Evolutionary conservation across 2,113 vertebrate species (phyloP), one percentile per base, ranked within the genome.

Genomic region (Gymnorhina tibicen): DNA sequence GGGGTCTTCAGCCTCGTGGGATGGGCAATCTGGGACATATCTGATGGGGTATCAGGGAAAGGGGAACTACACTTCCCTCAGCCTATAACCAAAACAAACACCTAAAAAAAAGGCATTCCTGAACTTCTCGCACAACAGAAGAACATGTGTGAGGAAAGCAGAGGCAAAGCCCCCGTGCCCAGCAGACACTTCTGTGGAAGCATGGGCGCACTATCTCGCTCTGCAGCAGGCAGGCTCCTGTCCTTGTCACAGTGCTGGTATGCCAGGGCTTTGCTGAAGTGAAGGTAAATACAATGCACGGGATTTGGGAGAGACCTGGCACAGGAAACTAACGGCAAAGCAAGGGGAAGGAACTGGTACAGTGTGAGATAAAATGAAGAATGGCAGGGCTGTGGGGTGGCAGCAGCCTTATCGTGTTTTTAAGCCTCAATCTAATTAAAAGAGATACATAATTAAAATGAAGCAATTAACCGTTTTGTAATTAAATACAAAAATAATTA

Each of bases 401-500:
- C 81, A 89, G 74, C 73, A 87, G 66, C 55, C 21, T 97, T 96
- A 96, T 95, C 52, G 2, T 58, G 9, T 53, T 95, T 85, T 91
- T 96, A 82, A 82, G 87, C 69, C 75, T 93, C 78, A 77, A 90
- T 93, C 93, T 97, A 94, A 95, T 97, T 97, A 96, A 97, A 97
- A 96, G 85, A 96, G 93, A 97, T 97, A 93, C 87, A 93, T 93
- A 97, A 97, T 97, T 98, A 97, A 96, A 98, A 96, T 89, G 70
- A 97, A 96, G 95, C 87, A 97, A 98, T 98, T 97, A 98, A 96
- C 96, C 10, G 0, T 97, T 97, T 97, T 96, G 94, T 98, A 98
- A 98, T 98, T 98, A 98, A 97, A 98, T 97, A 96, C 86, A 93
- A 96, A 98, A 98, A 98, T 98, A 98, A 98, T 98, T 97, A 97